Evolutionary conservation across 2,797 vertebrate genomes (phyloP), one percentile per base, ranked within the genome.

Genomic region (Etheostoma nigrum): DNA sequence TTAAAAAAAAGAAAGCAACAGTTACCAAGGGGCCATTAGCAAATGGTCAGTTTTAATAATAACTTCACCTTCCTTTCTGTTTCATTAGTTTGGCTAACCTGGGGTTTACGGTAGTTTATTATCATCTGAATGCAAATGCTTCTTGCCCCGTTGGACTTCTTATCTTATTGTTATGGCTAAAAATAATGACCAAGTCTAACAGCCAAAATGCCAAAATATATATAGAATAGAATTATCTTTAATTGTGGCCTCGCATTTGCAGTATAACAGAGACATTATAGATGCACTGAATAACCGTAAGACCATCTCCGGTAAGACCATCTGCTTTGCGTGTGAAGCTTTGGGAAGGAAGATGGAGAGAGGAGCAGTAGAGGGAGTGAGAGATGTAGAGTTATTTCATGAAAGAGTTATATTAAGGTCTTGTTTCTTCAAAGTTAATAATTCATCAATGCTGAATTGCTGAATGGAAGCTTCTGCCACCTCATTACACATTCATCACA

Each of bases 351-450:
- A 25, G 47, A 55, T 1, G 16, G 57, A 36, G 33, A 75, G 74
- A 79, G 45, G 69, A 65, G 69, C 74, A 78, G 62, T 65, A 61
- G 52, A 82, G 73, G 66, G 67, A 76, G 62, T 5, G 65, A 80
- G 79, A 57, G 70, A 83, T 42, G 66, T 36, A 5, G 73, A 75
- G 82, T 85, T 86, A 74, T 89, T 91, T 88, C 76, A 89, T 84
- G 74, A 87, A 83, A 80, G 78, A 93, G 90, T 94, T 93, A 93
- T 92, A 94, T 95, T 92, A 91, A 92, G 91, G 81, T 78, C 88
- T 80, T 65, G 67, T 92, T 91, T 90, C 83, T 89, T 86, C 81
- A 71, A 88, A 86, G 88, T 95, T 84, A 94, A 95, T 95, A 92
- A 94, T 94, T 94, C 83, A 94, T 93, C 89, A 90, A 86, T 52